Evolutionary conservation across 2,113 vertebrate species (phyloP).

Genomic region (Diphyllodes magnificus): DNA sequence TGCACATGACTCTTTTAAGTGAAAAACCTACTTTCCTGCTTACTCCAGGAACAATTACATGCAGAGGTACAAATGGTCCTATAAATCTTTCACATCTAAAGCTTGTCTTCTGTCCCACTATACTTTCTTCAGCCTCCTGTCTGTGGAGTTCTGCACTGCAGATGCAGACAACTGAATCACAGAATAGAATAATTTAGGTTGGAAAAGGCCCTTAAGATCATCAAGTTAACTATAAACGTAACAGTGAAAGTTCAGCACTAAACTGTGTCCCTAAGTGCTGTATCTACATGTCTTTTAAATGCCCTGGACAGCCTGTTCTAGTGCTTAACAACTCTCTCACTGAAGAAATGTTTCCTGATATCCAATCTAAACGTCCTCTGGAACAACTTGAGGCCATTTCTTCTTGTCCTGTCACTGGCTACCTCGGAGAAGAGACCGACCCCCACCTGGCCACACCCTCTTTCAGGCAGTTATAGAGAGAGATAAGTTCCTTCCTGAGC

Average conservation of each 20-base stretch:
- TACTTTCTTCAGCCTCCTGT: neutral
- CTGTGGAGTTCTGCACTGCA: neutral
- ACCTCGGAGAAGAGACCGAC: fast-evolving
- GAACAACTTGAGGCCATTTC: neutral
- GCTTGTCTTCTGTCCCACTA: neutral
- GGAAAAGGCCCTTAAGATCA: neutral
- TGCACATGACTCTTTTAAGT: neutral
- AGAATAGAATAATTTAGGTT: neutral
- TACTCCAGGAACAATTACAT: neutral
- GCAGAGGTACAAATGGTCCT: neutral
- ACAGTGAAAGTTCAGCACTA: neutral
- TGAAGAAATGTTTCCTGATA: neutral
- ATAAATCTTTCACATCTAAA: neutral
- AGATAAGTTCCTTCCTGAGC: neutral
- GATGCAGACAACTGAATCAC: neutral
- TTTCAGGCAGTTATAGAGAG: neutral
- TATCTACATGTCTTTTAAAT: neutral
- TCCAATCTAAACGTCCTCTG: neutral
- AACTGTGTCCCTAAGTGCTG: neutral
- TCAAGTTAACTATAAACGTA: neutral
- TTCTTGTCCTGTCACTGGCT: neutral
- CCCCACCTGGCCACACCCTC: fast-evolving
- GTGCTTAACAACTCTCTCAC: neutral
- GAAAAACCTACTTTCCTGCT: neutral
- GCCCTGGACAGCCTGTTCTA: neutral